Conservation (phyloP, 2,888 invertebrate species). For the Carcina quercana region DNA sequence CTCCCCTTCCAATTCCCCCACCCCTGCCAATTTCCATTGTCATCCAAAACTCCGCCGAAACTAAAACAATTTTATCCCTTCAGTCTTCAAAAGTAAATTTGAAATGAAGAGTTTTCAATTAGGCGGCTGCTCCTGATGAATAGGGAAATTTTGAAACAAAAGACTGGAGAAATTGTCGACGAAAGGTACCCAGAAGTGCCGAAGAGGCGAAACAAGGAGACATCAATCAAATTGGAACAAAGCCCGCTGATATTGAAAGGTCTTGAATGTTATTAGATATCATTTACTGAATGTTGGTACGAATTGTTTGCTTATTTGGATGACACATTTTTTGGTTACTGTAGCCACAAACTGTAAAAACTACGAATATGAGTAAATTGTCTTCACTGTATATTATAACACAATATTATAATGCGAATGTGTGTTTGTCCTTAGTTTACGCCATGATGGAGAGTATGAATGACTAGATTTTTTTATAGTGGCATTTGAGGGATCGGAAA, state of each 20-base stretch:
- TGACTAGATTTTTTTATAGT: too few species aligned
- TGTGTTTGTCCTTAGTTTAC: too few species aligned
- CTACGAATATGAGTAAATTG: too few species aligned
- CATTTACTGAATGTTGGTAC: too few species aligned
- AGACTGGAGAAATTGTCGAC: slow-evolving; percentile 25
- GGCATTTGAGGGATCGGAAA: too few species aligned
- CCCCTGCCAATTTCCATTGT: slow-evolving; percentile 37
- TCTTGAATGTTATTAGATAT: slow-evolving; percentile 12
- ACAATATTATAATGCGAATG: too few species aligned
- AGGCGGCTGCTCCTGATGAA: slow-evolving; percentile 23
- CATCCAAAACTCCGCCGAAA: slow-evolving; percentile 34
- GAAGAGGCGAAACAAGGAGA: slow-evolving; percentile 30
- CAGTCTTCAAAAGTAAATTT: slow-evolving; percentile 17
- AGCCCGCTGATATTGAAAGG: slow-evolving; percentile 28
- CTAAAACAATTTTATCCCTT: slow-evolving; percentile 35
- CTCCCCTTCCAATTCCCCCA: slow-evolving; percentile 27
- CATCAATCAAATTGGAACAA: slow-evolving; percentile 43
- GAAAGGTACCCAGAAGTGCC: slow-evolving; percentile 23
- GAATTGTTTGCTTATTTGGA: too few species aligned
- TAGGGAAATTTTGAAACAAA: slow-evolving; percentile 29
- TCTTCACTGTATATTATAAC: too few species aligned
- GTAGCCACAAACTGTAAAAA: too few species aligned
- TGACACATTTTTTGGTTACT: too few species aligned
- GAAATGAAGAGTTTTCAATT: slow-evolving; percentile 30
- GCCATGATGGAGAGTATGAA: too few species aligned